Evolutionary conservation across 1,140 invertebrate species (phyloP).

Genomic region (Anagrus nilaparvatae): DNA sequence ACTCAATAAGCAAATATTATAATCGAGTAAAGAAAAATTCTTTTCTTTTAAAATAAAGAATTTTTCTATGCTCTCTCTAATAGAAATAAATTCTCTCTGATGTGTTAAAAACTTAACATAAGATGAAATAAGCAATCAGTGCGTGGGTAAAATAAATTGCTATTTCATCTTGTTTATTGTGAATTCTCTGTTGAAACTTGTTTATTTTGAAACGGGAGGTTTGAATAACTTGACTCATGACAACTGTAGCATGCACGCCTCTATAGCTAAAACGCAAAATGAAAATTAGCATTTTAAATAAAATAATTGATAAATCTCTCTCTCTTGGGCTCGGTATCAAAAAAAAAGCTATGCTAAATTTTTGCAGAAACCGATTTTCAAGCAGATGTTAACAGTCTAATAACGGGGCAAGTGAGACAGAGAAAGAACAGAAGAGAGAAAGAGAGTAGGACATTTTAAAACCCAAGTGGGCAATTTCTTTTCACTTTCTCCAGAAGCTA

Average conservation of each 20-base stretch:
- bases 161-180: too few species aligned
- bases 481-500: conserved; percentile 41
- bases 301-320: conserved; percentile 15
- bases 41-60: not conserved
- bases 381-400: conserved; percentile 29
- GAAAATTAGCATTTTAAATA: conserved; percentile 5
- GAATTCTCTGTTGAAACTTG: too few species aligned
- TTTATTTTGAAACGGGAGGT: too few species aligned
- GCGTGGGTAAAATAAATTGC: too few species aligned
- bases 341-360: conserved; percentile 30
- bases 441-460: conserved; percentile 6
- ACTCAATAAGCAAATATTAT: conserved; percentile 15
- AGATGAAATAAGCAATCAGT: conserved; percentile 15
- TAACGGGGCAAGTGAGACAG: conserved; percentile 12
- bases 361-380: conserved; percentile 35
- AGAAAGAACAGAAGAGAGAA: conserved; percentile 11
- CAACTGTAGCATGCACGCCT: conserved; percentile 18
- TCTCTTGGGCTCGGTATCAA: conserved; percentile 20
- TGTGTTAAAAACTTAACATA: conserved; percentile 17
- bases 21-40: conserved; percentile 13
- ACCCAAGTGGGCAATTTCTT: conserved; percentile 33
- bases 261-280: conserved; percentile 10
- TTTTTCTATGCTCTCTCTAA: conserved; percentile 14
- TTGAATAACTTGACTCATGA: conserved; percentile 16
- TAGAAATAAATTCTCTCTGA: conserved; percentile 16